Evolutionary conservation across 2,797 vertebrate species (phyloP), one percentile per base, ranked within the genome.

Genomic region (Podarcis siculus): DNA sequence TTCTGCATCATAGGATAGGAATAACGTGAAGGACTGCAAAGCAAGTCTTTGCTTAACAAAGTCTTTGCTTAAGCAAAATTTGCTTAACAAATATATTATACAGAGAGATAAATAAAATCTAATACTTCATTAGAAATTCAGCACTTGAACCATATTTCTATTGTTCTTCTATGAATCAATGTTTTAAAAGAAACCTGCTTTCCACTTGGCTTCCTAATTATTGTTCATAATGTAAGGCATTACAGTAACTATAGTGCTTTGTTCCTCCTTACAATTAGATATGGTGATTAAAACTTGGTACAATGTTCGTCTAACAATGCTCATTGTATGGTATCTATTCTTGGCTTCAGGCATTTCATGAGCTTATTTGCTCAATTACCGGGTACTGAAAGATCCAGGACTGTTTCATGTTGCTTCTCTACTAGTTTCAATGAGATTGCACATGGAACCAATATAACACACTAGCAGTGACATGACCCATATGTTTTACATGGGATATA

Each of bases 261-360:
- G 89, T 86, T 89, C 64, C 83, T 92, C 42, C 89, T 30, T 90
- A 1, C 81, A 92, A 94, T 91, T 84, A 94, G 82, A 86, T 87
- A 61, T 5, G 1, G 27, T 85, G 64, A 89, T 78, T 87, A 66
- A 73, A 90, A 80, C 32, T 87, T 61, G 12, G 17, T 90, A 75
- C 80, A 49, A 76, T 91, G 93, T 89, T 86, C 19, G 17, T 83
- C 86, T 92, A 92, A 93, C 90, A 87, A 83, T 87, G 61, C 58
- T 92, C 76, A n/a, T 76, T 85, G 84, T 87, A 72, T 87, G 90
- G 71, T 25, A 85, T 82, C 64, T 23, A 84, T 90, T 89, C 69
- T 79, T 88, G 35, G 39, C 83, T 90, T 83, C 45, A 76, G 89
- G 69, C 78, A 87, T 92, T 90, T 92, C 84, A 72, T 75, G 67